These are phyloP conservation scores for Rhegmatorhina hoffmannsi DNA, from an alignment of 2,113 vertebrate species.

Conservation along the genomic window DNA sequence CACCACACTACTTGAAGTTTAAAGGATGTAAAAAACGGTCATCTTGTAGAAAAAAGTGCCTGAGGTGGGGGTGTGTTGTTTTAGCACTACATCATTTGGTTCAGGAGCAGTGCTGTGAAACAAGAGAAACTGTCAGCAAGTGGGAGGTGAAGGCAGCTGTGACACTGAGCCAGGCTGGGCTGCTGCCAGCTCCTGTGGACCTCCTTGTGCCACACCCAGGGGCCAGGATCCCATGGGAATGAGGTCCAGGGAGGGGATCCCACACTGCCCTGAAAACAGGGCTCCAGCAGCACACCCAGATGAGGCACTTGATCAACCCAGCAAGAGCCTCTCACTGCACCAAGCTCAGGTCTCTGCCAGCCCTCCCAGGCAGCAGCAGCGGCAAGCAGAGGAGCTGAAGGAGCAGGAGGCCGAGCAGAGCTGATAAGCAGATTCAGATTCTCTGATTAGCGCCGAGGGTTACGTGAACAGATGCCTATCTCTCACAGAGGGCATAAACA, in stretches of 20 bases:
- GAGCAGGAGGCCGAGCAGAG: neutral
- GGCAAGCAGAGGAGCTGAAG: neutral
- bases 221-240: rapidly evolving
- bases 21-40: neutral
- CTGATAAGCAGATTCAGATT: neutral
- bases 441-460: neutral
- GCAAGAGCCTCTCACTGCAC: rapidly evolving
- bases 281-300: neutral
- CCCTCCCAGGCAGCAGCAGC: neutral
- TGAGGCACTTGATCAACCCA: rapidly evolving
- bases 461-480: neutral
- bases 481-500: slow-evolving; percentile 2
- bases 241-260: neutral
- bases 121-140: neutral
- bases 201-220: rapidly evolving
- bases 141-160: rapidly evolving
- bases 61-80: rapidly evolving
- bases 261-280: rapidly evolving
- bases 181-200: neutral
- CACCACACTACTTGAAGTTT: rapidly evolving
- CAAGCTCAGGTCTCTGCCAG: neutral
- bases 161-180: neutral
- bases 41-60: neutral
- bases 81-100: neutral
- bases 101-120: neutral